phyloP scores from a whole-genome alignment of 2,797 vertebrate genomes.

The Mormyrus hasselquistii region DNA sequence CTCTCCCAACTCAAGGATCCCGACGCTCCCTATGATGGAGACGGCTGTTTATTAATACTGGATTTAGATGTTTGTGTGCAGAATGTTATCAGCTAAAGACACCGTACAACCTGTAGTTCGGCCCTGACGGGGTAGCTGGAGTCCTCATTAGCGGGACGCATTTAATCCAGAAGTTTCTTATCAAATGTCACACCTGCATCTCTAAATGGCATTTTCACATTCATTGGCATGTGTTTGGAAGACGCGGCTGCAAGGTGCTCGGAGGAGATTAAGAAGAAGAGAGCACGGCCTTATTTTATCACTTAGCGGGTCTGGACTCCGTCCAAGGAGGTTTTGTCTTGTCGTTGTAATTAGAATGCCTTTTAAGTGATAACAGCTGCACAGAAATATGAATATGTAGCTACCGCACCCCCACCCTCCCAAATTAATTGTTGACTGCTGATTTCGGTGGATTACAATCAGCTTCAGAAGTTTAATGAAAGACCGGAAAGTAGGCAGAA shows the following conservation, averaged over 20 bases:
- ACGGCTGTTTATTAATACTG: conserved; percentile 87
- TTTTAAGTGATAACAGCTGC: conserved; percentile 89
- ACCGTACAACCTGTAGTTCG: conserved; percentile 85
- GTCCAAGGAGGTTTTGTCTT: conserved; percentile 89
- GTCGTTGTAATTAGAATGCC: conserved; percentile 94
- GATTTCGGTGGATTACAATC: conserved; percentile 89
- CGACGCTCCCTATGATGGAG: conserved; percentile 73
- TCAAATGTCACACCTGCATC: conserved; percentile 90
- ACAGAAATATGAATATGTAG: conserved; percentile 89
- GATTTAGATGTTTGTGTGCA: conserved; percentile 82
- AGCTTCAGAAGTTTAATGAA: conserved; percentile 93
- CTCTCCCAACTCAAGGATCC: conserved; percentile 76
- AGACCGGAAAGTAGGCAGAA: conserved; percentile 65
- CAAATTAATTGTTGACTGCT: conserved; percentile 83
- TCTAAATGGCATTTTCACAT: conserved; percentile 83
- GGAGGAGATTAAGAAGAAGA: conserved; percentile 81
- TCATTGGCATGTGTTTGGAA: conserved; percentile 78
- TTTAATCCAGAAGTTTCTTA: conserved; percentile 93
- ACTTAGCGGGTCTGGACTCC: conserved; percentile 86
- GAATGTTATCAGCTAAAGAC: conserved; percentile 84
- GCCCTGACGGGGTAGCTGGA: conserved; percentile 82
- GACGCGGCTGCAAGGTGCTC: conserved; percentile 83
- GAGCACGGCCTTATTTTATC: conserved; percentile 87
- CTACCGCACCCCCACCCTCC: conserved; percentile 74
- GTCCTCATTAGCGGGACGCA: conserved; percentile 88